Base-by-base conservation (phyloP, 2,113 vertebrate species). In the Oreochromis tanganicae region DNA sequence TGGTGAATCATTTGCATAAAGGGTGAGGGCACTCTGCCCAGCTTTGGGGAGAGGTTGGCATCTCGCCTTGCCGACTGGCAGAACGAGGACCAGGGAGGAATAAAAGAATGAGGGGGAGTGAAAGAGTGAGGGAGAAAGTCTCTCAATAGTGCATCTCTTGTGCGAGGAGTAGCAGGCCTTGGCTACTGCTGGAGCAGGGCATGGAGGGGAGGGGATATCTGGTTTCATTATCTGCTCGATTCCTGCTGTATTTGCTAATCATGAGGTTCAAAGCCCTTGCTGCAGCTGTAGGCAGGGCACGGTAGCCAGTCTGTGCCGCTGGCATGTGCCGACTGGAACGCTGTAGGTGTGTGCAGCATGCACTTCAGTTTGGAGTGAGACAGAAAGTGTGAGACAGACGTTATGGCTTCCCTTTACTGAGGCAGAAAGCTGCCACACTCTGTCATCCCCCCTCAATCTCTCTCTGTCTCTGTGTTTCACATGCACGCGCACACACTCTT, bases 1-100 rank as follows among this genome's bases (percentile, higher is more conserved):
- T 93, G 88, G 89, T 90, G 83, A 90, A 90, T 90, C 92, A 94
- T 96, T 96, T 96, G 92, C 95, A 97, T 96, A 96, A 97, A 96
- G 96, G 93, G 94, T 94, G 89, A 95, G 94, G 96, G 96, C 95
- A 96, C 83, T 80, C 85, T 96, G 95, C 96, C 96, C 96, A 93
- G 95, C 94, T 93, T 94, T 93, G 94, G 95, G 93, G 96, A 96
- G 95, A 94, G 93, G 94, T 94, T 96, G 96, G 96, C 96, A 96
- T 86, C 91, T 90, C 82, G 96, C 96, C 95, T 93, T 86, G 84
- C 93, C 85, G 86, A 94, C 94, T 95, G 95, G 96, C 94, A 96
- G 91, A 94, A 95, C 89, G 86, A 92, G 90, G 89, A 91, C 82
- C 88, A 56, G 89, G 92, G 95, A 95, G 95, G 95, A 97, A 95